Evolutionary conservation across 2,113 vertebrate genomes (phyloP).

Genomic region (Phylloscopus trochiloides): DNA sequence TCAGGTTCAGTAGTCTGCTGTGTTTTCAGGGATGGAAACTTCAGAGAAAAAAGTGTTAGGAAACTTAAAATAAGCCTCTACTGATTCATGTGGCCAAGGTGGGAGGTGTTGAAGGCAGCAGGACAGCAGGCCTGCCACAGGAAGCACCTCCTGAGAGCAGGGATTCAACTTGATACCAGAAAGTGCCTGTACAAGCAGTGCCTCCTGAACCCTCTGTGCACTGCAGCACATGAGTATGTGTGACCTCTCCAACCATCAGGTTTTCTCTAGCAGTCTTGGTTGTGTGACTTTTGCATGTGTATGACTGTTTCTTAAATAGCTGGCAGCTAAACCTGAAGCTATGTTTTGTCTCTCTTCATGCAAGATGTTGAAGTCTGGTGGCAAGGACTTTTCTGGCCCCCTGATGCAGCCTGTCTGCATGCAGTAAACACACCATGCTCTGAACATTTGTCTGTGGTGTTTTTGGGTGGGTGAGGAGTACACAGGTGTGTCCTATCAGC

Average conservation of each 20-base stretch:
- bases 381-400: neutral
- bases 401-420: neutral
- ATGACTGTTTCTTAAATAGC: neutral
- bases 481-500: neutral
- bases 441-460: neutral
- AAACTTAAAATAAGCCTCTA: neutral
- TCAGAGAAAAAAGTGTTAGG: neutral
- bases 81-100: neutral
- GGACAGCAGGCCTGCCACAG: neutral
- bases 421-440: neutral
- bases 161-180: neutral
- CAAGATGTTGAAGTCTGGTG: neutral
- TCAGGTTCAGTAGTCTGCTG: neutral
- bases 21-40: neutral
- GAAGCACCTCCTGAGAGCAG: neutral
- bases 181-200: neutral
- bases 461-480: neutral
- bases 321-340: neutral
- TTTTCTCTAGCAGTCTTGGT: neutral
- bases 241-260: neutral
- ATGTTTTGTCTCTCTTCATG: neutral
- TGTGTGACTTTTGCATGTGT: neutral
- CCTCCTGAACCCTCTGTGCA: neutral
- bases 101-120: neutral
- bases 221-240: neutral